phyloP scores from a whole-genome alignment of 1,140 invertebrate species.

The Drosophila kurseongensis region DNA sequence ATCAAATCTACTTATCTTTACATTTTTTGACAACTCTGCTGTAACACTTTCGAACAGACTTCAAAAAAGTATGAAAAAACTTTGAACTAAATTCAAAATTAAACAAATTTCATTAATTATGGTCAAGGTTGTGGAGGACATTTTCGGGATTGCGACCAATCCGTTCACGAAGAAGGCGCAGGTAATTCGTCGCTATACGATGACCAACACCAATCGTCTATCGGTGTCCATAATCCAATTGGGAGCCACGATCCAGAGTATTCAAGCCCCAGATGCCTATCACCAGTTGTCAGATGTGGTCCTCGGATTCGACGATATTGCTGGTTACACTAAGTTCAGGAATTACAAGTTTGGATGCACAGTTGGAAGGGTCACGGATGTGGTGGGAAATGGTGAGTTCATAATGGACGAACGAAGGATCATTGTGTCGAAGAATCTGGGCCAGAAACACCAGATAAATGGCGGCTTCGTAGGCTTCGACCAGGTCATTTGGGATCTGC shows the following conservation, averaged over 20 bases:
- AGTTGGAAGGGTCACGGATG: constrained; percentile 94
- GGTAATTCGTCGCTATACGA: constrained; percentile 86
- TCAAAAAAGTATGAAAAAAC: neutral
- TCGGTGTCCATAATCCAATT: constrained; percentile 62
- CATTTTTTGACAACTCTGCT: neutral
- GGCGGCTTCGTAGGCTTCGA: constrained; percentile 95
- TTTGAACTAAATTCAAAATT: constrained; percentile 29
- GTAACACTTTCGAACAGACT: neutral
- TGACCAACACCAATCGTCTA: constrained; percentile 86
- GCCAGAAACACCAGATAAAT: constrained; percentile 90
- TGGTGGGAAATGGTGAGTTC: constrained; percentile 90
- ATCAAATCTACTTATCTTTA: too few species aligned
- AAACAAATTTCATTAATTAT: constrained; percentile 16
- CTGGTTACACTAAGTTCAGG: constrained; percentile 85
- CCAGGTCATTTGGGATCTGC: constrained; percentile 88
- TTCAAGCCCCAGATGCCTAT: constrained; percentile 89
- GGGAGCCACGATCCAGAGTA: constrained; percentile 91
- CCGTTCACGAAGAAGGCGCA: constrained; percentile 76
- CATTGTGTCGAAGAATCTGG: constrained; percentile 89
- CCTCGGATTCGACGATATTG: constrained; percentile 91
- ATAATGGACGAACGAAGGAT: constrained; percentile 89
- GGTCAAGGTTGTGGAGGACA: constrained; percentile 67
- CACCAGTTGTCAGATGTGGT: constrained; percentile 89
- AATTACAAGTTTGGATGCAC: constrained; percentile 93
- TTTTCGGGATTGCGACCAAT: constrained; percentile 68